phyloP scores from a whole-genome alignment of 2,888 invertebrate species.

The Myathropa florea region DNA sequence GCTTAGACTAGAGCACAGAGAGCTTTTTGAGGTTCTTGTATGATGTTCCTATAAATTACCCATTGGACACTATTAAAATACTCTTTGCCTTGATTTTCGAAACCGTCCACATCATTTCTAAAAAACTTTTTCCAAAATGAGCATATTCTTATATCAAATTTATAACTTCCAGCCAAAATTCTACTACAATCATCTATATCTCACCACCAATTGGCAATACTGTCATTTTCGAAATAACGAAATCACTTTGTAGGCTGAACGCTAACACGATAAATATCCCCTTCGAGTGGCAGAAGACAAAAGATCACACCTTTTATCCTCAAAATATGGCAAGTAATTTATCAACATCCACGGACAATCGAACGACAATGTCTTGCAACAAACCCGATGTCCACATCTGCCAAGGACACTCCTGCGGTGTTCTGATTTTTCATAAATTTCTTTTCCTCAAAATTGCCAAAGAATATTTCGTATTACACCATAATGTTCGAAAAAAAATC shows the following conservation, averaged over 20 bases:
- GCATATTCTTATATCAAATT: too few species aligned
- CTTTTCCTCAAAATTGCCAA: not conserved
- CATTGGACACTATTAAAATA: too few species aligned
- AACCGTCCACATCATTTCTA: too few species aligned
- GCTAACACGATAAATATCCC: constrained; percentile 17
- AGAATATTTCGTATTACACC: constrained; percentile 5
- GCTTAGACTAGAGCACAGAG: too few species aligned
- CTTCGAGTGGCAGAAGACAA: constrained; percentile 4
- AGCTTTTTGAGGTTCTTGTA: too few species aligned
- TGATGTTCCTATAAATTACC: too few species aligned
- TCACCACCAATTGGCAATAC: constrained; percentile 19
- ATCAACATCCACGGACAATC: not conserved
- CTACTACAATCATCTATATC: constrained; percentile 21
- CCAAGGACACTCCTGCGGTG: constrained; percentile 26
- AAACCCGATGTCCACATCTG: not conserved
- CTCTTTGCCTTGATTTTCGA: too few species aligned
- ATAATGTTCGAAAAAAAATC: constrained; percentile 41
- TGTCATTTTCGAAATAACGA: constrained; percentile 23
- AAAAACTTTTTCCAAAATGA: not conserved
- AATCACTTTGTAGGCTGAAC: constrained; percentile 33
- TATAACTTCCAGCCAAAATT: not conserved
- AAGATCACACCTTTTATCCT: not conserved
- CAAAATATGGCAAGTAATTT: constrained; percentile 54
- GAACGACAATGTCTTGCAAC: constrained; percentile 27
- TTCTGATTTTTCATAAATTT: constrained; percentile 17